Base-by-base conservation (phyloP, 1,140 invertebrate species). In the Phenacoccus solenopsis region DNA sequence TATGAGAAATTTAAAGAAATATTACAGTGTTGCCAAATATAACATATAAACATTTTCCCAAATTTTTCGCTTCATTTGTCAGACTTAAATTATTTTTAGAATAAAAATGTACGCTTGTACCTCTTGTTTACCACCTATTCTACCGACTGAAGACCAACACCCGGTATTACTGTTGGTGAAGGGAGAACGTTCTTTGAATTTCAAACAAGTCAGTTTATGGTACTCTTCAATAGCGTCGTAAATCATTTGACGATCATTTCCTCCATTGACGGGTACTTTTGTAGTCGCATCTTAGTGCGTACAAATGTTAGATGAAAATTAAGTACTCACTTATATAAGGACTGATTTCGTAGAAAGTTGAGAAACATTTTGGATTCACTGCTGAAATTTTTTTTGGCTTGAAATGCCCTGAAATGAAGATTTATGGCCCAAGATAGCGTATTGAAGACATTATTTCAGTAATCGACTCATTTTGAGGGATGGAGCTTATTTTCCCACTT, bases 191-290 rank as follows among this genome's bases (percentile, higher is more conserved):
- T 84, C 84, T 9, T 86, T 84, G 75, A 89, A 91, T 38, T 83
- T 83, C n/a, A 92, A 80, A 75, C 89, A 92, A 0, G 89, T 91
- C 49, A 85, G 78, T 24, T 82, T 83, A 73, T 89, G 87, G 75
- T 87, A 89, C 72, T 88, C 82, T 0, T 81, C 80, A 70, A 89
- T 88, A 0, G 87, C 87, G 13, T 79, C 79, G 74, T 82, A 79
- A 30, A 89, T 87, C 35, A 82, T 76, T 27, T 81, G 77, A 12
- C 74, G 76, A 69, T 86, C 80, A 1, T 81, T 72, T 5, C 22
- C 22, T 24, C 59, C 59, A 59, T 9, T 27, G 10, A 64, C 5
- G 20, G 20, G 5, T 59, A 59, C 16, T 59, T n/a, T 7, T 9
- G n/a, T 38, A 10, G 9, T n/a, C 9, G n/a, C 9, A 10, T 9